These are phyloP conservation scores for Leptinotarsa lineolata DNA, from an alignment of 1,140 invertebrate species.

Conservation along the genomic window DNA sequence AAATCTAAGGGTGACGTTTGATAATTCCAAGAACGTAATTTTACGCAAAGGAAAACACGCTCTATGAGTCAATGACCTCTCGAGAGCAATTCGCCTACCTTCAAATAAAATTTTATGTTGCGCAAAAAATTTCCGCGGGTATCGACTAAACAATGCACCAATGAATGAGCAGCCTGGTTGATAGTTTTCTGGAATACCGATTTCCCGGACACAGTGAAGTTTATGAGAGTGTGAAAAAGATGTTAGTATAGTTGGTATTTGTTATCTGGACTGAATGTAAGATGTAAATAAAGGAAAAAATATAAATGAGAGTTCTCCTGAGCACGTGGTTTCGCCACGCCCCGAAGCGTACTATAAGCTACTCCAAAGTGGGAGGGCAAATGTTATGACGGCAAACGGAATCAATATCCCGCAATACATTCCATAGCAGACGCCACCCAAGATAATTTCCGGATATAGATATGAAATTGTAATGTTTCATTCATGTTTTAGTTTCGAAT, in stretches of 20 bases:
- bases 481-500: no score
- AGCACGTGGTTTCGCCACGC: slow-evolving; percentile 31
- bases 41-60: background rate
- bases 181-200: background rate
- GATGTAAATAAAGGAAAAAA: slow-evolving; percentile 8
- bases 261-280: background rate
- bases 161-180: background rate
- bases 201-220: no score
- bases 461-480: no score
- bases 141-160: background rate
- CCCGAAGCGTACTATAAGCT: slow-evolving; percentile 30
- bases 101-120: slow-evolving; percentile 4
- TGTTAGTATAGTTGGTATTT: background rate
- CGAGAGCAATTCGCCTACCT: slow-evolving; percentile 2
- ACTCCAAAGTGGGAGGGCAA: slow-evolving; percentile 38
- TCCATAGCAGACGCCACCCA: slow-evolving; percentile 38
- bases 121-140: background rate
- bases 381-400: slow-evolving; percentile 40
- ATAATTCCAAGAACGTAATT: slow-evolving; percentile 3
- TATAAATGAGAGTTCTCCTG: slow-evolving; percentile 12
- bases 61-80: background rate
- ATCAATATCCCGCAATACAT: slow-evolving; percentile 40
- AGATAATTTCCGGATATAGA: slow-evolving; percentile 31
- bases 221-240: background rate
- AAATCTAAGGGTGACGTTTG: background rate